Conservation (phyloP, 92 coral and sea anemone genomes). For the Palythoa grandis region DNA sequence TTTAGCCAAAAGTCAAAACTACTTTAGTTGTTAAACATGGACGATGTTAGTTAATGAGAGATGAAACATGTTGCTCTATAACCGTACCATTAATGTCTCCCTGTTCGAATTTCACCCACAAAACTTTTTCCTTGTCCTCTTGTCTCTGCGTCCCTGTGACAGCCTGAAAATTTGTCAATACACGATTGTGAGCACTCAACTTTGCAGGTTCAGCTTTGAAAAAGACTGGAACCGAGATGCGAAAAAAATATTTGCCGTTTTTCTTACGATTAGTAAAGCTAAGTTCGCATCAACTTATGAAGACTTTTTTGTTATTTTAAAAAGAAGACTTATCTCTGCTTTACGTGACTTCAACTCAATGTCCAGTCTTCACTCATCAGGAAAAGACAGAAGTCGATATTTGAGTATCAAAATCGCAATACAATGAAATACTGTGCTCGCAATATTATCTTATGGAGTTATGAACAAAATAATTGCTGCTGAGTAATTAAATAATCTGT, state of each 20-base stretch:
- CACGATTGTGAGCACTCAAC: not conserved
- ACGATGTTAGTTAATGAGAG: no score
- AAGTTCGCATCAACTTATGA: not conserved
- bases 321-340: not conserved
- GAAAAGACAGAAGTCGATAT: conserved; percentile 13
- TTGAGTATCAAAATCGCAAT: conserved; percentile 4
- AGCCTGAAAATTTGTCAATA: conserved; percentile 59
- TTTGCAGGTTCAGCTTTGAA: not conserved
- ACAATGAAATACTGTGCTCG: not conserved
- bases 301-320: not conserved
- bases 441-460: conserved; percentile 15
- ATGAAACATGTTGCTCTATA: not conserved
- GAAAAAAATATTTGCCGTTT: not conserved
- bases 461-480: not conserved
- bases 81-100: conserved; percentile 78
- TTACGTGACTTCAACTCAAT: not conserved
- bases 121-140: conserved; percentile 87
- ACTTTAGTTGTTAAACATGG: no score
- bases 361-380: conserved; percentile 28
- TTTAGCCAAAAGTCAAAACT: no score
- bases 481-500: not conserved
- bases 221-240: conserved; percentile 28
- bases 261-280: no score
- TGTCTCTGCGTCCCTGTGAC: conserved; percentile 86
- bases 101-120: conserved; percentile 96